Percentiles rank a stretch among this genome's conserved stretches.
Conservation (phyloP, 2,113 vertebrate genomes). For the Microcebus lehilahytsara region DNA sequence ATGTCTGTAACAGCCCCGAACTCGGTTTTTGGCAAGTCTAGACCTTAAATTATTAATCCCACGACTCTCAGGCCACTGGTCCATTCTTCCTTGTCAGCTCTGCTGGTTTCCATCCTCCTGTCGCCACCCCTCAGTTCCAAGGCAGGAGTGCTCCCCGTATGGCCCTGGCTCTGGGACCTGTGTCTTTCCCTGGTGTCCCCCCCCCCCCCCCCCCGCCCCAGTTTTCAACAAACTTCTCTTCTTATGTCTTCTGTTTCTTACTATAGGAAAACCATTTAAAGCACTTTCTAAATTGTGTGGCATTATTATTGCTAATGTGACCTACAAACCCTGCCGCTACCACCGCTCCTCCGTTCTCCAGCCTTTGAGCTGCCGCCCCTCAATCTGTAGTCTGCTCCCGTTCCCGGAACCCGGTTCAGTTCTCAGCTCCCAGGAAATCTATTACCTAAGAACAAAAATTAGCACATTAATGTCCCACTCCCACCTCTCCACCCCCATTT, state of each 20-base stretch:
- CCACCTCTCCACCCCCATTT: neutral
- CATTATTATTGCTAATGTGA: neutral
- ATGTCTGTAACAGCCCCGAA: neutral
- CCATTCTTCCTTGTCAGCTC: neutral
- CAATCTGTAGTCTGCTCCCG: neutral
- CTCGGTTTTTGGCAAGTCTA: neutral
- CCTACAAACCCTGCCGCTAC: neutral
- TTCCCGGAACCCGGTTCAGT: neutral
- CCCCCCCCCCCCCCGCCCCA: rapidly evolving
- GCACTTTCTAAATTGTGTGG: neutral
- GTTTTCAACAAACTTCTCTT: neutral
- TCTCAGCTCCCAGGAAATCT: neutral
- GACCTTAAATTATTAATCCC: neutral
- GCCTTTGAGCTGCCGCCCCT: neutral
- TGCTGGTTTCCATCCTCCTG: neutral
- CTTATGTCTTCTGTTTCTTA: neutral
- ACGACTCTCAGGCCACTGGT: neutral
- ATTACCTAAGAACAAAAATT: neutral
- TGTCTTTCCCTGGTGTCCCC: neutral
- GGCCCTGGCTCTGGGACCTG: neutral
- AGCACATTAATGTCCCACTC: neutral
- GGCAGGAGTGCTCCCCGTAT: neutral
- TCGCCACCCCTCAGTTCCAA: neutral
- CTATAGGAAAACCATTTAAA: neutral
- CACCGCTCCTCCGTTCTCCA: neutral